Conservation (phyloP, 2,888 invertebrate species). For the Acanthosepion lycidas region DNA sequence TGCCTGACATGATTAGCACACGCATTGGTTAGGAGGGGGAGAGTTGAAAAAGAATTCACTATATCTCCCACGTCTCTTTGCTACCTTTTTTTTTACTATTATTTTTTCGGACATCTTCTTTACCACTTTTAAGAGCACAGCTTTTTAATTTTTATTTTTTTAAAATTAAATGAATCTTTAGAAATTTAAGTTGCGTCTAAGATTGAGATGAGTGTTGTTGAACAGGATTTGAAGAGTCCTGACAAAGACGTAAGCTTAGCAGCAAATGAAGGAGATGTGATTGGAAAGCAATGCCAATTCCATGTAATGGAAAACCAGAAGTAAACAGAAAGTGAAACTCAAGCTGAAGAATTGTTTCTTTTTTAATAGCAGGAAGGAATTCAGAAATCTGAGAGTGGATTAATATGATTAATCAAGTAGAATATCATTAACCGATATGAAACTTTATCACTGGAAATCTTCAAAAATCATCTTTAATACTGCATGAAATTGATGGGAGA, state of each 20-base stretch:
- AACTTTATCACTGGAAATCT: not conserved
- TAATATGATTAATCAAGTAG: not conserved
- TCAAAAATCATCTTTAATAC: not conserved
- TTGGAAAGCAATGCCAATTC: not conserved
- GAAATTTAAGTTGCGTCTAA: not conserved
- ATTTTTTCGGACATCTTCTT: not conserved
- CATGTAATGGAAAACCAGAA: not conserved
- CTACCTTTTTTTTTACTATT: not conserved
- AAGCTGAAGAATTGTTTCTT: not conserved
- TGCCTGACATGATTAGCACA: not conserved
- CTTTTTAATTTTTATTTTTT: not conserved
- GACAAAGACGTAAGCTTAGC: conserved; percentile 17
- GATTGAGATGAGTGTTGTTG: not conserved
- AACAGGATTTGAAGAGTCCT: not conserved
- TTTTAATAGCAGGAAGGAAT: not conserved
- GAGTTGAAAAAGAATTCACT: not conserved
- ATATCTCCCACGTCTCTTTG: not conserved
- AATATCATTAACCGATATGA: not conserved
- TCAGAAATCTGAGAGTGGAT: not conserved
- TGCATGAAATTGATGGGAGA: not conserved
- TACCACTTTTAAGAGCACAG: not conserved
- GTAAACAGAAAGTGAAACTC: not conserved
- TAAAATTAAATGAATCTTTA: not conserved
- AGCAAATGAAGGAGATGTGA: not conserved
- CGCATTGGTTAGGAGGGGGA: too few species aligned